Evolutionary conservation across 2,113 vertebrate genomes (phyloP), one percentile per base, ranked within the genome.

Genomic region (Polypterus senegalus): DNA sequence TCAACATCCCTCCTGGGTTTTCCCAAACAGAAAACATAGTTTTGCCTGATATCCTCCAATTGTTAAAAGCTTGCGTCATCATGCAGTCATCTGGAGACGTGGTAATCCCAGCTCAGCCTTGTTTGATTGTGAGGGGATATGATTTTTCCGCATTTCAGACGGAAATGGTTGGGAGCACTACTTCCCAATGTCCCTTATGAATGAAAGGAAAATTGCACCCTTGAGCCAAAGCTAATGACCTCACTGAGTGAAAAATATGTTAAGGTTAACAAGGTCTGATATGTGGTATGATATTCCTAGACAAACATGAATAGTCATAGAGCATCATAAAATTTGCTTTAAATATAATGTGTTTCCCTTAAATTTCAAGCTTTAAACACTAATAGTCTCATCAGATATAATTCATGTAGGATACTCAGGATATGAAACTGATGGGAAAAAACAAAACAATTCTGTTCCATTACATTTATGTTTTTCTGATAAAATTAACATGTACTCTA

Each of bases 31-130:
- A 86, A 86, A 86, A 85, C 78, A 87, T 83, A 74, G 87, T 86
- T 81, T 84, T 87, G 83, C 83, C 89, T 83, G 79, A 91, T 92
- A 96, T 97, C 95, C 94, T 96, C 86, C 93, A 81, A 97, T 98
- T 98, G 95, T 98, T 91, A 89, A 69, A 81, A 79, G 83, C 79
- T 81, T 96, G 91, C 91, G 93, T 96, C 92, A 95, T 69, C 80
- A 74, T 75, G 70, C 83, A 81, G 83, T 84, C 67, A 75, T 74
- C 69, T 75, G 73, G 77, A 86, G 78, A 82, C 62, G 76, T 74
- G 83, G 75, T 82, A 79, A 82, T 87, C 80, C 82, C 81, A 71
- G 71, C 73, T 75, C 77, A 71, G 74, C 75, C 81, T 83, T 77
- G 74, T 81, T 78, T 88, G 86, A 91, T 89, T 92, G 90, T 86